Percentiles rank a stretch among this genome's conserved stretches.
phyloP scores from a whole-genome alignment of 92 coral and sea anemone species.

The Porites divaricata region DNA sequence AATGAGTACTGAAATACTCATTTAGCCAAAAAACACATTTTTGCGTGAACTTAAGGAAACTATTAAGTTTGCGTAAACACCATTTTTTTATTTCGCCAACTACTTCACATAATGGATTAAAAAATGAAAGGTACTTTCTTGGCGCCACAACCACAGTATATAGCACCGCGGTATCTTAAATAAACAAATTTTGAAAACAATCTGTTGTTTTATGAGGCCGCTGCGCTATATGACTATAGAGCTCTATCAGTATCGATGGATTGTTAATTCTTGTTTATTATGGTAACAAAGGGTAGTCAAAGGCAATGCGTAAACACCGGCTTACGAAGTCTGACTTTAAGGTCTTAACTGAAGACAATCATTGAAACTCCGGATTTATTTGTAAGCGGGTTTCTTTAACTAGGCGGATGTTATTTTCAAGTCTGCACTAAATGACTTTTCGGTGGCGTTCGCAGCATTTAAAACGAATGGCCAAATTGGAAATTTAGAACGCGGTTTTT shows the following conservation, averaged over 20 bases:
- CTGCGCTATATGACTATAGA: neutral
- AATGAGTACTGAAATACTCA: neutral
- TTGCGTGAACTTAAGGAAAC: neutral
- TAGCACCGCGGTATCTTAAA: neutral
- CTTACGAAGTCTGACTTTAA: neutral
- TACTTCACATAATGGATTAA: slow-evolving; percentile 8
- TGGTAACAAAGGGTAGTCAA: neutral
- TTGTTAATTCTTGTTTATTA: slow-evolving; percentile 6
- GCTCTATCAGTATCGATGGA: neutral
- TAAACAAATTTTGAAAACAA: slow-evolving; percentile 13
- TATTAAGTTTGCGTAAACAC: neutral
- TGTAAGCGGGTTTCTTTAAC: no score
- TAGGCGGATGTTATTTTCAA: no score
- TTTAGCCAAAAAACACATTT: neutral
- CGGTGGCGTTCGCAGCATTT: no score
- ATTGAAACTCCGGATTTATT: no score
- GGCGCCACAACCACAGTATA: neutral
- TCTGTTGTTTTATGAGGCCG: slow-evolving; percentile 12
- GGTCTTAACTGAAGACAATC: no score
- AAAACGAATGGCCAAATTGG: no score
- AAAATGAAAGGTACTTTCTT: neutral
- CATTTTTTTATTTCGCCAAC: neutral
- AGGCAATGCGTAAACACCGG: neutral
- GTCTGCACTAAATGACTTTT: no score
- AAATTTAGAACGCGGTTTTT: no score